Base-by-base conservation (phyloP, 2,113 vertebrate genomes). In the Lepisosteus oculatus region DNA sequence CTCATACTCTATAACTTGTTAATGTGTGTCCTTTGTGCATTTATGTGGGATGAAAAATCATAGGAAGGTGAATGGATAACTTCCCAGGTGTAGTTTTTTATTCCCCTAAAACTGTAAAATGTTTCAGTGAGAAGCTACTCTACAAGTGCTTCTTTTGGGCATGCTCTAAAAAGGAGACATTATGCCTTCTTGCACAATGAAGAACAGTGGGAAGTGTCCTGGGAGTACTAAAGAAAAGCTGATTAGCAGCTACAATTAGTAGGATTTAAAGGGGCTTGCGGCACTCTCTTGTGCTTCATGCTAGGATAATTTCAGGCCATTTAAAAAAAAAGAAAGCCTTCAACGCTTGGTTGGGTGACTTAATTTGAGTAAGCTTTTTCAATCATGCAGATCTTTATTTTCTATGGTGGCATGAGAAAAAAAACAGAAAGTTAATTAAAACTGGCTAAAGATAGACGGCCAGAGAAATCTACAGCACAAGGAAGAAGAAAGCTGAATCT, bases 211-310 rank as follows among this genome's bases (percentile, higher is more conserved):
- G 63, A 7, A 43, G 57, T 4, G 29, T 73, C 45, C 56, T 12
- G 14, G 14, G 64, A 43, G 54, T 3, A 47, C 13, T 44, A 14
- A 44, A 67, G 56, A 61, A 72, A 67, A 61, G 43, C 42, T 67
- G 44, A 73, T 73, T 68, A 68, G 56, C 66, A 29, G 65, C 65
- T 62, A 68, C 72, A 73, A 62, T 73, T 73, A 73, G 65, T 45
- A 65, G 61, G 65, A 61, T 68, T 73, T 73, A 61, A 73, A 68
- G 56, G 65, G 65, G 57, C 13, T 67, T 14, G 47, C 65, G 42
- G 44, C 13, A 12, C 15, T 54, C 72, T 73, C 56, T 61, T 9
- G 57, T 55, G 57, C 54, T 17, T 67, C 71, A 72, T 51, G 65
- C 64, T 55, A 61, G 43, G 43, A 68, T 68, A 42, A 3, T 29